A percentile compares a stretch with the other conserved stretches of the same genome.
Evolutionary conservation across 2,113 vertebrate genomes (phyloP).

Genomic region (Nothoprocta perdicaria): DNA sequence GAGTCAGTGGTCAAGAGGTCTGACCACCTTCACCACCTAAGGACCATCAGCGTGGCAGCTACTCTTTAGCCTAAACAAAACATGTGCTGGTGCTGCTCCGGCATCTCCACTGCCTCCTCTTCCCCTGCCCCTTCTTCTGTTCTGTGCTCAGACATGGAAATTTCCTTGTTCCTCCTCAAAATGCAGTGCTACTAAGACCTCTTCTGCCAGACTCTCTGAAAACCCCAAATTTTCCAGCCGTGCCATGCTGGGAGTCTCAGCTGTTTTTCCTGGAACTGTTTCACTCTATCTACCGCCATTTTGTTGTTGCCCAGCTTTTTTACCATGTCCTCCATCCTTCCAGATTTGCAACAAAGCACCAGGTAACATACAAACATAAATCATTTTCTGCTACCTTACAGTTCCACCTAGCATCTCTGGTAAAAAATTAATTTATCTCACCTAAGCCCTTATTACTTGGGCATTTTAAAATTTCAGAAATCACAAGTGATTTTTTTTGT

Average conservation of each 20-base stretch:
- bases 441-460: neutral
- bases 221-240: neutral
- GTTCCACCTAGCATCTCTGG: neutral
- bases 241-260: neutral
- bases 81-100: neutral
- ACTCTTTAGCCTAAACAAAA: neutral
- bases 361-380: neutral
- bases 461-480: neutral
- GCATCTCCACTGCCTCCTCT: neutral
- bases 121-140: rapidly evolving
- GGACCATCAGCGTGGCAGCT: rapidly evolving
- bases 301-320: neutral
- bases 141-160: neutral
- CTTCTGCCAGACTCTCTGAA: neutral
- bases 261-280: neutral
- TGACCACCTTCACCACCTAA: neutral
- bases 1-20: neutral
- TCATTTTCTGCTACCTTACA: neutral
- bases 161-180: neutral
- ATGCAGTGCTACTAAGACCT: neutral
- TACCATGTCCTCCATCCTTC: neutral
- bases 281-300: neutral
- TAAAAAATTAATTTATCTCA: neutral
- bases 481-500: neutral
- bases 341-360: neutral